phyloP scores from a whole-genome alignment of 2,113 vertebrate genomes.

The Rhegmatorhina hoffmannsi region DNA sequence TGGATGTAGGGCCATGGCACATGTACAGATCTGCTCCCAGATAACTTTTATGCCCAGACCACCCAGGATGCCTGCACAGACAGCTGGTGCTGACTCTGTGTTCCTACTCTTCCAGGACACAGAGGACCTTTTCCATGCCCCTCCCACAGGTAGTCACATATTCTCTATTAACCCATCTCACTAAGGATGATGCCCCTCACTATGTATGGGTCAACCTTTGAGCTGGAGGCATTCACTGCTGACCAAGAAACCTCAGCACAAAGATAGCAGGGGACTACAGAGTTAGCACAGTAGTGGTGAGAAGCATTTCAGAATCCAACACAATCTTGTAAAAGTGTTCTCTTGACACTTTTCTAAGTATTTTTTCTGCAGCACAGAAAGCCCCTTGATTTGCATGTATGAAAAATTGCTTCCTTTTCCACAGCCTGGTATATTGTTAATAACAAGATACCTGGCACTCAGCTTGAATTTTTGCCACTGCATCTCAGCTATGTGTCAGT shows the following conservation, averaged over 20 bases:
- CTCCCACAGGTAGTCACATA: background rate
- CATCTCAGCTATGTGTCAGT: background rate
- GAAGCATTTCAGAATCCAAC: background rate
- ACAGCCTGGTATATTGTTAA: background rate
- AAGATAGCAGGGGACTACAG: rapidly evolving
- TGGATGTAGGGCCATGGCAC: background rate
- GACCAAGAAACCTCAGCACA: background rate
- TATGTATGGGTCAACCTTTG: rapidly evolving
- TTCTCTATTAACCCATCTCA: background rate
- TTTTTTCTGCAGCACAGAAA: background rate
- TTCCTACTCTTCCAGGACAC: background rate
- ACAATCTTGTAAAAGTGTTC: background rate
- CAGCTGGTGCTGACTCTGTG: background rate
- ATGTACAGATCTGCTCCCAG: background rate
- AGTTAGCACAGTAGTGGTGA: background rate
- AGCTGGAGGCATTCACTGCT: background rate
- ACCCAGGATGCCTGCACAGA: background rate
- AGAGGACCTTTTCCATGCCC: background rate
- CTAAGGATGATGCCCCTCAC: background rate
- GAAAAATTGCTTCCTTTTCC: background rate
- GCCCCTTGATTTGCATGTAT: rapidly evolving
- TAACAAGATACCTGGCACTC: background rate
- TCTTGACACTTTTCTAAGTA: background rate
- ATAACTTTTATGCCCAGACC: background rate
- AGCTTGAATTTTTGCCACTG: background rate